Evolutionary conservation across 2,888 invertebrate genomes (phyloP), one percentile per base, ranked within the genome.

Genomic region (Lacanobia wlatinum): DNA sequence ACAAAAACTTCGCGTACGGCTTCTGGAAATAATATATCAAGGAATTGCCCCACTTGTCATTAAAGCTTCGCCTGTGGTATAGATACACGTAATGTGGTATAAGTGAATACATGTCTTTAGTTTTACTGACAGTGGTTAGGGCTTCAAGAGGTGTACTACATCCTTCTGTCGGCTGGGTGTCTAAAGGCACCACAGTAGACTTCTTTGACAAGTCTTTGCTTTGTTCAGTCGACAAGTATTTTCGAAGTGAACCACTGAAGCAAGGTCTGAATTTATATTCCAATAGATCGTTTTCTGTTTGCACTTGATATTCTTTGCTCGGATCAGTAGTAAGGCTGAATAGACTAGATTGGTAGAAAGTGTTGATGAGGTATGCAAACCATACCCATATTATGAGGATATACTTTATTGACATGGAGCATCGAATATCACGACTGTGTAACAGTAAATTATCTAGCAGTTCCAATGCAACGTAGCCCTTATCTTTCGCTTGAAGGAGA

Each of bases 281-380:
- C 0, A 12, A 2, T 6, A 94, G 70, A 46, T 93, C 93, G 6
- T 88, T 76, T 23, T 85, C 85, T 0, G 74, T 84, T 0, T 88
- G 83, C 53, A 93, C 85, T 80, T 94, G 94, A 68, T 92, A 89
- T 18, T 87, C 85, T 10, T 75, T 70, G 2, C 74, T 72, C 0
- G 92, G 91, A 43, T 91, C 73, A 0, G 90, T 88, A 3, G 86
- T 88, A 0, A 92, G 69, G 77, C 92, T 90, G 14, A 90, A 85
- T 12, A 93, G 77, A 61, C 84, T 89, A 0, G 92, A 88, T 43
- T 89, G 88, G 62, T 93, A 94, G 68, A 85, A 88, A 0, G 87
- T 72, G 62, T 89, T 90, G 3, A 93, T 84, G 1, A 93, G 73
- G 70, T 87, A 91, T 4, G 90, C 87, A 48, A 91, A 92, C 84